Base-by-base conservation (phyloP, 37 sponge, comb jelly and placozoan genomes). In the Geodia barretti region DNA sequence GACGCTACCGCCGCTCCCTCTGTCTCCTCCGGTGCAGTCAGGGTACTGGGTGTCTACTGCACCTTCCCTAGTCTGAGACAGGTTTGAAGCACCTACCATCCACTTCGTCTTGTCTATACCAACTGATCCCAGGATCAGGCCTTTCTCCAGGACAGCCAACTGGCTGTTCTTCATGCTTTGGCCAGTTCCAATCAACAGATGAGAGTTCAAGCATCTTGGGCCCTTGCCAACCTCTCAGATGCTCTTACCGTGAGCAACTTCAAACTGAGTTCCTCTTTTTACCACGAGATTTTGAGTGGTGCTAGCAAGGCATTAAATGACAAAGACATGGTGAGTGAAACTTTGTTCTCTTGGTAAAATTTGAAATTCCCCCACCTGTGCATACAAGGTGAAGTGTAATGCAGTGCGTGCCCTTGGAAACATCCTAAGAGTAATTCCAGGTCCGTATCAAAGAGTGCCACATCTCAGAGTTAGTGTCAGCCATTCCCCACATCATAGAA, bases 361-460 rank as follows among this genome's bases (percentile, higher is more conserved):
- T 34, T 62, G 64, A 5, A 2, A 62, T 58, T 11, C 60, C 11
- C 60, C 11, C 60, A 20, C 19, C 11, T 19, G 19, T 11, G n/a
- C n/a, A n/a, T n/a, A n/a, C n/a, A n/a, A 81, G 82, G 82, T 88
- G n/a, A 82, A 61, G 65, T 76, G 76, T 54, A 88, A 88, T 72
- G 88, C 64, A 11, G 83, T 82, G 42, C 64, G 88, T 38, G 88
- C 88, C 38, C 77, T 72, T 77, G 88, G 88, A 2, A 82, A 82
- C 43, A 66, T 88, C 1, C 65, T 88, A 31, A 79, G 75, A 33
- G 69, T 21, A 1, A 54, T 86, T 9, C 61, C 63, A 41, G 73
- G 78, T 20, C 31, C 64, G 43, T 62, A 74, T 79, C 58, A 4
- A 11, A 20, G 64, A 19, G 75, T 47, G 60, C 31, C 8, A 74